Conservation (phyloP, 2,888 invertebrate genomes). For the Allophyes oxyacanthae region DNA sequence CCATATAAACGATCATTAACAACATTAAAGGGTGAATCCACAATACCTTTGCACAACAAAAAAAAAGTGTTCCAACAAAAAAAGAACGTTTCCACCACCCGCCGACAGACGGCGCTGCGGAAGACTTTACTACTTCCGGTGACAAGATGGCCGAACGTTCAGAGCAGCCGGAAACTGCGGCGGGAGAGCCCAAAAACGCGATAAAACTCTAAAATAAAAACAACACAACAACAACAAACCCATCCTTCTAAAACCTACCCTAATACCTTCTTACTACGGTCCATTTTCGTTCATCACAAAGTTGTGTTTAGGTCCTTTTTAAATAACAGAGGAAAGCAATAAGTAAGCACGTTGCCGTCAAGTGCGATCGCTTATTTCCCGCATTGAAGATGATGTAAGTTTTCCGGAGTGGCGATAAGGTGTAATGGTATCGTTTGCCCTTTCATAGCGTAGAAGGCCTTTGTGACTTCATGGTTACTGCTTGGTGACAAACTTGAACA, state of each 20-base stretch:
- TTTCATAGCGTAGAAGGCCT: constrained; percentile 62
- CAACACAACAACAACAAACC: constrained; percentile 20
- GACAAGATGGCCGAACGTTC: constrained; percentile 86
- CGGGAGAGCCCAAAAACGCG: constrained; percentile 77
- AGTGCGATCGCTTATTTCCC: constrained; percentile 84
- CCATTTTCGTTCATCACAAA: background rate
- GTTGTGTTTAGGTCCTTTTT: constrained; percentile 34
- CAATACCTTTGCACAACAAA: constrained; percentile 56
- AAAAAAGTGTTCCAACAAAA: constrained; percentile 63
- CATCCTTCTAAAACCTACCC: constrained; percentile 29
- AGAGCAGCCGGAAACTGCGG: constrained; percentile 83
- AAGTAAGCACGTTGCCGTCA: constrained; percentile 75
- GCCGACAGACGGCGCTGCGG: constrained; percentile 79
- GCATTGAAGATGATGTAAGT: constrained; percentile 84
- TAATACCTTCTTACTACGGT: accelerated
- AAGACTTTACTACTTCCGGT: constrained; percentile 89
- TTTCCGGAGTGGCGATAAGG: constrained; percentile 82
- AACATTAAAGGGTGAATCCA: constrained; percentile 46
- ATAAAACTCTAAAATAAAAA: constrained; percentile 57
- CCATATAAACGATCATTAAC: constrained; percentile 41
- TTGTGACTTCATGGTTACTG: constrained; percentile 56
- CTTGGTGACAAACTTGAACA: constrained; percentile 24
- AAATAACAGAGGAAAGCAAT: constrained; percentile 66
- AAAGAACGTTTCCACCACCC: constrained; percentile 69
- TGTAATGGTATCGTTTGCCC: constrained; percentile 74